Evolutionary conservation across 2,888 invertebrate species (phyloP).

Genomic region (Caenorhabditis sinica): DNA sequence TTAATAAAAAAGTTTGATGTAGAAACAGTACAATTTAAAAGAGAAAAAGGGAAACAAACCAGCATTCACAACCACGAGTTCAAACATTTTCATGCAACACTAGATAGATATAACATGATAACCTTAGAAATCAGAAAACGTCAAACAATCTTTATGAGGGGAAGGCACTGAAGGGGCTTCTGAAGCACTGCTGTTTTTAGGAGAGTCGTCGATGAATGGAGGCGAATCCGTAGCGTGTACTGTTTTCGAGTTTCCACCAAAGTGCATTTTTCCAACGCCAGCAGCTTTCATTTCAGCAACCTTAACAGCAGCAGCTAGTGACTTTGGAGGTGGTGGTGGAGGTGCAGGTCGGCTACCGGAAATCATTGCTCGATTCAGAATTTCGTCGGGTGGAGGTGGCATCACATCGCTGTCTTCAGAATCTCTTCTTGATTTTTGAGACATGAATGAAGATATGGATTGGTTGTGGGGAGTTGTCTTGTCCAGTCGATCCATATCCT

Average conservation of each 20-base stretch:
- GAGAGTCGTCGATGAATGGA: slow-evolving; percentile 78
- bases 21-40: background rate
- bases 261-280: slow-evolving; percentile 45
- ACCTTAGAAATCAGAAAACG: slow-evolving; percentile 70
- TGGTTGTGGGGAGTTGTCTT: slow-evolving; percentile 62
- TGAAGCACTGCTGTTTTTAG: slow-evolving; percentile 68
- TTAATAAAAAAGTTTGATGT: background rate
- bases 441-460: slow-evolving; percentile 66
- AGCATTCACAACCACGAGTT: slow-evolving; percentile 36
- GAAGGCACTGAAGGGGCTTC: slow-evolving; percentile 45
- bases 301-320: slow-evolving; percentile 66
- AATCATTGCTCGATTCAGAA: slow-evolving; percentile 30
- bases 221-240: slow-evolving; percentile 66
- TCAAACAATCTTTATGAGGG: slow-evolving; percentile 59
- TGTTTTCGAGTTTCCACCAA: slow-evolving; percentile 31
- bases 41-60: background rate
- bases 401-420: slow-evolving; percentile 72
- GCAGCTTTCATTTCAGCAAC: slow-evolving; percentile 67
- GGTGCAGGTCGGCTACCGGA: slow-evolving; percentile 62
- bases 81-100: slow-evolving; percentile 36
- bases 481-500: slow-evolving; percentile 77
- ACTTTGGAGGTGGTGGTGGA: slow-evolving; percentile 76
- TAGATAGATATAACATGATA: background rate
- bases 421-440: slow-evolving; percentile 63
- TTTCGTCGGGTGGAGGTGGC: slow-evolving; percentile 76